Percentiles rank a stretch among this genome's conserved stretches.
These are phyloP conservation scores for Huso huso DNA, from an alignment of 2,797 vertebrate genomes.

Conservation along the genomic window DNA sequence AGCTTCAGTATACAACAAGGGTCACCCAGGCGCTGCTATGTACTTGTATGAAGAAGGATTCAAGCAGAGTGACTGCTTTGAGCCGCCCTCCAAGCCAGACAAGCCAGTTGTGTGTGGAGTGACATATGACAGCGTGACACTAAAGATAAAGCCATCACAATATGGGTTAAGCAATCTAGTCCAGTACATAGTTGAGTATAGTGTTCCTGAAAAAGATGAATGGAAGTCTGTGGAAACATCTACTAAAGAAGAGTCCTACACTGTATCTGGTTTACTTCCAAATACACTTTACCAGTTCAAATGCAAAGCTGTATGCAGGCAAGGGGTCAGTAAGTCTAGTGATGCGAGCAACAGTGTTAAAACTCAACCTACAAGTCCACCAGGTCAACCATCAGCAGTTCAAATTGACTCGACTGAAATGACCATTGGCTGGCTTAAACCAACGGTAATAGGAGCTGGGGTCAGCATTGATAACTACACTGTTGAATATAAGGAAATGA, in stretches of 20 bases:
- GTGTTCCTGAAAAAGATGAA: background rate
- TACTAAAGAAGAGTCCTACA: background rate
- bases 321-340: background rate
- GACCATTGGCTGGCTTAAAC: background rate
- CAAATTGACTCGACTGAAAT: background rate
- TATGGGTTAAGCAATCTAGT: background rate
- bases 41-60: slow-evolving; percentile 13
- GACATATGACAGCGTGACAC: slow-evolving; percentile 8
- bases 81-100: slow-evolving; percentile 19
- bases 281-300: background rate
- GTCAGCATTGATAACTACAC: background rate
- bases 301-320: slow-evolving; percentile 5
- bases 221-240: background rate
- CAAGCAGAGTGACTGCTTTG: background rate
- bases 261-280: slow-evolving; percentile 2
- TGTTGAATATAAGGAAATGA: background rate
- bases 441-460: background rate
- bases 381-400: background rate
- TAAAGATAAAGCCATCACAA: background rate
- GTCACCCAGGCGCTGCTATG: slow-evolving; percentile 14
- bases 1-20: slow-evolving; percentile 3
- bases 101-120: background rate
- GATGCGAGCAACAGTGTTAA: background rate
- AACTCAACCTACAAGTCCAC: slow-evolving; percentile 3
- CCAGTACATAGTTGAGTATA: slow-evolving; percentile 9